Evolutionary conservation across 2,797 vertebrate genomes (phyloP), one percentile per base, ranked within the genome.

Genomic region (Pseudomugil tenellus): DNA sequence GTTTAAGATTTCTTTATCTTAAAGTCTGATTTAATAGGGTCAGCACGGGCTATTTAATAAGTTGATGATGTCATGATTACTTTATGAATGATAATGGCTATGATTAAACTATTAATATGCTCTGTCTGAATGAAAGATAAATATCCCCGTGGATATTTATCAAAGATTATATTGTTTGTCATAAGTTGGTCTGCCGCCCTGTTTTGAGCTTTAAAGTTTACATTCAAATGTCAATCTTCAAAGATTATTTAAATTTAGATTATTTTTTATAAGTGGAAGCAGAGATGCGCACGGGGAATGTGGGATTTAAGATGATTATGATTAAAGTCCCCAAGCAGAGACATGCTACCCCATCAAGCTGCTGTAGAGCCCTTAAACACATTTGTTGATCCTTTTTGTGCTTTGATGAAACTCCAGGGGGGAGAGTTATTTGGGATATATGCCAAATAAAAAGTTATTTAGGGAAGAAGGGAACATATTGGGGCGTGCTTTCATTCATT

Each of bases 361-460:
- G 49, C 49, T 52, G 49, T 52, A 52, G 49, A 28, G 49, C 49
- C 29, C 31, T 21, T 57, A 57, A 57, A 57, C 32, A 57, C 32
- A 35, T 57, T 57, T 21, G n/a, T 57, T 21, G 32, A 57, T 35
- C 32, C 2, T 57, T 57, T 35, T 57, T n/a, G 55, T 28, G 25
- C 49, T 26, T 17, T 52, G 49, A 26, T 52, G 49, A 16, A 52
- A 52, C 49, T 52, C 49, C 11, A 52, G 25, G 25, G 49, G 49
- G 25, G 49, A 43, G 41, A 43, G 19, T 16, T 43, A 19, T 43
- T 43, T 43, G 17, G 19, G 41, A 43, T 43, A 8, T 19, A 43
- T 19, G 17, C 41, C 41, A 43, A 43, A 43, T 43, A 41, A 43
- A 43, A 43, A 43, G 41, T 43, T 43, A 16, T 43, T 43, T 43